phyloP scores from a whole-genome alignment of 2,113 vertebrate species.

The Otis tarda region DNA sequence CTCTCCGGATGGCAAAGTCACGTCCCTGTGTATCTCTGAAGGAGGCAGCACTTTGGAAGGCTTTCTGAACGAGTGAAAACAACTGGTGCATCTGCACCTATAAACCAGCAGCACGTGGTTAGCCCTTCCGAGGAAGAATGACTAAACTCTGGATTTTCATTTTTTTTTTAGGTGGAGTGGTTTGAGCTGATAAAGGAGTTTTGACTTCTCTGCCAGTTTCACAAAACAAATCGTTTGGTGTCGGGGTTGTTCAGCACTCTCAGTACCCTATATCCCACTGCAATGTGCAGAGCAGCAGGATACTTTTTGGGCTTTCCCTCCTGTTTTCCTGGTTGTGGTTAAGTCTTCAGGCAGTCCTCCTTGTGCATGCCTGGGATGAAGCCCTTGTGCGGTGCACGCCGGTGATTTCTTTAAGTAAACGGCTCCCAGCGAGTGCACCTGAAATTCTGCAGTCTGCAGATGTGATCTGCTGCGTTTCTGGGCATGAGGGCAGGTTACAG shows the following conservation, averaged over 20 bases:
- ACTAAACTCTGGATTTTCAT: conserved; percentile 9
- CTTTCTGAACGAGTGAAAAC: not conserved
- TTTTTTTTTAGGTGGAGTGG: not conserved
- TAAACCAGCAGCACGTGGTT: not conserved
- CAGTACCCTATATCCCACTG: not conserved
- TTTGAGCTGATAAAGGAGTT: not conserved
- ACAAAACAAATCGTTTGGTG: not conserved
- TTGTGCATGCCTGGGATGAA: not conserved
- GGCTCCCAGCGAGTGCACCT: not conserved
- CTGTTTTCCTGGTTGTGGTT: not conserved
- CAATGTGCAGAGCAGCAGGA: rapidly evolving
- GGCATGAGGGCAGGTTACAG: not conserved
- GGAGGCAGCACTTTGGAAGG: not conserved
- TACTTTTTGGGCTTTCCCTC: not conserved
- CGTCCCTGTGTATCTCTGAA: not conserved
- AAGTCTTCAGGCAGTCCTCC: not conserved
- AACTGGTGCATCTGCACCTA: not conserved
- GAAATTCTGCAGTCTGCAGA: not conserved
- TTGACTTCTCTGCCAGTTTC: not conserved
- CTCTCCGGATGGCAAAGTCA: not conserved
- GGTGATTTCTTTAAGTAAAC: not conserved
- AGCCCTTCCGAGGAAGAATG: not conserved
- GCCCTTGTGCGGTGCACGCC: rapidly evolving
- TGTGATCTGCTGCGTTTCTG: not conserved
- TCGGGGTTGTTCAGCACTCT: not conserved